Base-by-base conservation (phyloP, 2,888 invertebrate species). In the Alcis repandata region DNA sequence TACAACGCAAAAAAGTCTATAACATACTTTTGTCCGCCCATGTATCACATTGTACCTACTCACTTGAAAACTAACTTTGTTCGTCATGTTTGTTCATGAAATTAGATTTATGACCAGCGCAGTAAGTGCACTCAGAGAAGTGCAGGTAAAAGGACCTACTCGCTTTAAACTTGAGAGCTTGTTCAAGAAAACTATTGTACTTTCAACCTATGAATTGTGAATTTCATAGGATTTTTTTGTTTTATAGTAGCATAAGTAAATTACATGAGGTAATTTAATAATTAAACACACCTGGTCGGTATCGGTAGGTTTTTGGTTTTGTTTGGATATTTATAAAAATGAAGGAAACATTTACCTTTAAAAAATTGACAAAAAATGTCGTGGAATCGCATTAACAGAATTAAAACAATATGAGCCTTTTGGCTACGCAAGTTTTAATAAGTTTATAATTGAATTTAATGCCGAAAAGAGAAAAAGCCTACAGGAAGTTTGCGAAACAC, bases 91-190 rank as follows among this genome's bases (percentile, higher is more conserved):
- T 36, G 45, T 38, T 38, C 56, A 48, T 38, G 38, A 58, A 58
- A 58, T 48, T 58, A 22, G 38, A 48, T 58, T 58, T 58, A 48
- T 58, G 46, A n/a, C 38, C 57, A 48, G 46, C 57, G 22, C 46
- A 22, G 38, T 19, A 36, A 51, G 51, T 51, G 51, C 51, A 51
- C 51, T 51, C 51, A 51, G 51, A 51, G 19, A 33, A 33, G 51
- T 36, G 36, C 13, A 36, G 51, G 51, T 33, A 51, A 36, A 51
- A 36, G 36, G 17, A 15, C 8, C 9, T 36, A 32, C 9, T 10
- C 13, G 36, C 22, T 13, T 33, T 32, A 48, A 32, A 48, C 27
- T 8, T 48, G 32, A 48, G 27, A 48, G 27, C 48, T 15, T 10
- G 48, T n/a, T 32, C 32, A 27, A 32, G 48, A 15, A 9, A 27